Evolutionary conservation across 2,888 invertebrate genomes (phyloP).

Genomic region (Plebejus melissa): DNA sequence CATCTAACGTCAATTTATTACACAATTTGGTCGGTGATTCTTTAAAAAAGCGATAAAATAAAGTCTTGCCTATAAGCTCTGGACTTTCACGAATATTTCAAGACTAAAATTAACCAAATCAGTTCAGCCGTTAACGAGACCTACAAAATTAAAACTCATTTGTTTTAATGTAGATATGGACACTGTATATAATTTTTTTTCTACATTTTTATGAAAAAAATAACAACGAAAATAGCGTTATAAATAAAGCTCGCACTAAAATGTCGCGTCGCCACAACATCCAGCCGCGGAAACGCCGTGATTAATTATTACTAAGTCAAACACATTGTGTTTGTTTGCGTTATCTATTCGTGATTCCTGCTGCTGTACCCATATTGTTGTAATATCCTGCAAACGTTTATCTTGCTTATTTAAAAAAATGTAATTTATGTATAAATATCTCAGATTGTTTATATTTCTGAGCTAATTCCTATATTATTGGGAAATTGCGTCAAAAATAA

Average conservation of each 20-base stretch:
- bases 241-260: background rate
- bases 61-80: too few species aligned
- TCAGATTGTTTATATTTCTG: background rate
- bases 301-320: slow-evolving; percentile 26
- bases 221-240: background rate
- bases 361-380: slow-evolving; percentile 14
- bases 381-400: slow-evolving; percentile 10
- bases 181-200: background rate
- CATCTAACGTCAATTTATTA: too few species aligned
- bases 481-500: too few species aligned
- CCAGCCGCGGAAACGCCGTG: slow-evolving; percentile 10
- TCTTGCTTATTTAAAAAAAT: background rate
- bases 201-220: background rate
- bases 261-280: slow-evolving; percentile 5
- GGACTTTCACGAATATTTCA: too few species aligned
- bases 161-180: too few species aligned
- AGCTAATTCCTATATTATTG: too few species aligned
- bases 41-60: too few species aligned
- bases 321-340: slow-evolving; percentile 26
- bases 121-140: too few species aligned
- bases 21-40: too few species aligned
- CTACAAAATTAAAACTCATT: too few species aligned
- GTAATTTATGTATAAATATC: background rate
- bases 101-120: too few species aligned
- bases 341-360: slow-evolving; percentile 19